A percentile compares a stretch with the other conserved stretches of the same genome.
phyloP scores from a whole-genome alignment of 2,797 vertebrate species.

The Hippocampus kuda region DNA sequence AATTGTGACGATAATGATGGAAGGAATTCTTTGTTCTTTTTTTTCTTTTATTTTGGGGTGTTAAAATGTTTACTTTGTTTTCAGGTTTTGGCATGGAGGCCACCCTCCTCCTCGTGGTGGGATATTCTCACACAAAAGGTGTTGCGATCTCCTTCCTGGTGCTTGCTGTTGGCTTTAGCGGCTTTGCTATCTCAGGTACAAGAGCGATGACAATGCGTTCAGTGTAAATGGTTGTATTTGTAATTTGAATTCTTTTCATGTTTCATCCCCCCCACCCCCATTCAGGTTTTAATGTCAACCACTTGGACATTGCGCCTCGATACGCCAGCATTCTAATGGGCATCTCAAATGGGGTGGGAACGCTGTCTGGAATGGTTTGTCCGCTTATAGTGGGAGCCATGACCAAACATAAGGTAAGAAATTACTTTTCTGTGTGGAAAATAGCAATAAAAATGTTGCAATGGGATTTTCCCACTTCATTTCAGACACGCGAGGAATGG shows the following conservation, averaged over 20 bases:
- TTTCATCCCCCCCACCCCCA: constrained; percentile 12
- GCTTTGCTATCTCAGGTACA: constrained; percentile 86
- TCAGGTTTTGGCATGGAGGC: constrained; percentile 88
- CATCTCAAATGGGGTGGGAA: constrained; percentile 96
- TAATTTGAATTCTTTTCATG: background rate
- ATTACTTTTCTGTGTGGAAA: background rate
- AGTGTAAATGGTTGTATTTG: background rate
- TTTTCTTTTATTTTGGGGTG: no score
- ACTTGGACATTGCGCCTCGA: constrained; percentile 93
- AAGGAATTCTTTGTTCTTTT: background rate
- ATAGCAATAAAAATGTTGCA: background rate
- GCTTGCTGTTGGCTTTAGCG: constrained; percentile 86
- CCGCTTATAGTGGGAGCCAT: constrained; percentile 96
- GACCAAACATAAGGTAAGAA: constrained; percentile 93
- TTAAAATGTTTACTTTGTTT: constrained; percentile 12
- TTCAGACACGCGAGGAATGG: constrained; percentile 91
- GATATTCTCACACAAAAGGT: constrained; percentile 81
- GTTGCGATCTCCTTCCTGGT: constrained; percentile 84
- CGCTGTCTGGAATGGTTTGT: constrained; percentile 96
- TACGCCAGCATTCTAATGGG: constrained; percentile 99
- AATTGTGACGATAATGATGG: no score
- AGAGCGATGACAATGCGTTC: background rate
- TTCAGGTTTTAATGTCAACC: constrained; percentile 95
- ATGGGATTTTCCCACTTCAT: background rate
- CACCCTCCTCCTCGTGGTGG: constrained; percentile 82